These are phyloP conservation scores for Conistra vaccinii DNA, from an alignment of 2,888 invertebrate species.

Conservation along the genomic window DNA sequence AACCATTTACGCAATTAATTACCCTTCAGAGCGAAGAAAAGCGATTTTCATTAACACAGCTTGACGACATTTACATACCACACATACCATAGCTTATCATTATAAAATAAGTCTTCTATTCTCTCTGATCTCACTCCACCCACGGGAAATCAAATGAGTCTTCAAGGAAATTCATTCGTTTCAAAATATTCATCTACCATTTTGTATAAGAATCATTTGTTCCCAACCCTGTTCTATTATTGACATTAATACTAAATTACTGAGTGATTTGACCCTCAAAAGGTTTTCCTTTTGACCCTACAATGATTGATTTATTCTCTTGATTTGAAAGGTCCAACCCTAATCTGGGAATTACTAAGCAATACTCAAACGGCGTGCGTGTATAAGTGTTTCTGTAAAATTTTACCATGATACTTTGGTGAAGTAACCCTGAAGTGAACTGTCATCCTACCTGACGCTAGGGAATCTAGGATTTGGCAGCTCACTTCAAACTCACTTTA, in stretches of 20 bases:
- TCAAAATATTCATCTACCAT: constrained; percentile 12
- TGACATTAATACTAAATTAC: constrained; percentile 1
- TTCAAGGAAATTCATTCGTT: constrained; percentile 1
- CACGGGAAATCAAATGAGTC: constrained; percentile 29
- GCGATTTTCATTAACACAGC: not conserved
- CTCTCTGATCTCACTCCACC: not conserved
- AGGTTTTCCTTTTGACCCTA: not conserved
- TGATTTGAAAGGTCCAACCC: constrained; percentile 9
- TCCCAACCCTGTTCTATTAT: constrained; percentile 6
- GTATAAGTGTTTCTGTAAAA: not conserved
- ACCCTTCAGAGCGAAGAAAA: not conserved
- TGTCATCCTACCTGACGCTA: not conserved
- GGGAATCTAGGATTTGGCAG: not conserved
- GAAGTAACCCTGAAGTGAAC: not conserved
- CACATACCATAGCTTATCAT: not conserved
- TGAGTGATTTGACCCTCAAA: constrained; percentile 15
- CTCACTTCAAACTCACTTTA: not conserved
- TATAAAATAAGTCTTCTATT: constrained; percentile 15
- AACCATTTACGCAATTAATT: not conserved
- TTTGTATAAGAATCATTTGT: not conserved
- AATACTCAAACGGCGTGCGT: not conserved
- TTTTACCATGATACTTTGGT: too few species aligned
- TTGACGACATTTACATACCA: not conserved
- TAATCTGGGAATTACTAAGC: not conserved
- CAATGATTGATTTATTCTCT: constrained; percentile 25